Evolutionary conservation across 2,888 invertebrate species (phyloP).

Genomic region (Apamea crenata): DNA sequence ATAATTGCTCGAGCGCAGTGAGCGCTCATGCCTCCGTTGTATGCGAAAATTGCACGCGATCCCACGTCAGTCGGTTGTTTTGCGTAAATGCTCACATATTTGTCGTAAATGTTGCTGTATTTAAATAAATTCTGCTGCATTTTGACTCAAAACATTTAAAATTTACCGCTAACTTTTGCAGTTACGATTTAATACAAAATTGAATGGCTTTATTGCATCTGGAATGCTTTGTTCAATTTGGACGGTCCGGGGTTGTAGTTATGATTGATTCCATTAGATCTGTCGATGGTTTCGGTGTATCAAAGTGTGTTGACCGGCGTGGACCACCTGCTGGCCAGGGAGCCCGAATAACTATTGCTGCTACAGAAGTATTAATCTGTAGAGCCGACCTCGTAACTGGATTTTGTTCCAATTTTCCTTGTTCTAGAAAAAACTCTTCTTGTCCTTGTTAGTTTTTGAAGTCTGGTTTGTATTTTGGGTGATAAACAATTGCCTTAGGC

Average conservation of each 20-base stretch:
- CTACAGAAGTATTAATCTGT: conserved; percentile 69
- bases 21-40: conserved; percentile 85
- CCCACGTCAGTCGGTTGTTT: conserved; percentile 79
- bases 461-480: neutral
- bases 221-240: conserved; percentile 61
- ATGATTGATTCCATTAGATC: conserved; percentile 88
- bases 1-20: conserved; percentile 87
- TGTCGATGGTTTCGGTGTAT: conserved; percentile 86
- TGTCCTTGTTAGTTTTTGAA: neutral
- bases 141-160: conserved; percentile 69
- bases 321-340: conserved; percentile 85
- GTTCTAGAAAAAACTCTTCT: neutral
- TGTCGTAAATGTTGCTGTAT: conserved; percentile 83
- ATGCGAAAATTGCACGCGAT: conserved; percentile 88
- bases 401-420: conserved; percentile 17
- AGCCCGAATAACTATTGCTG: conserved; percentile 75
- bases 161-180: conserved; percentile 75
- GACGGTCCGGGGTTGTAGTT: conserved; percentile 77
- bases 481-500: neutral
- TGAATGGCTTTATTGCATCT: conserved; percentile 57
- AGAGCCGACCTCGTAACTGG: conserved; percentile 66
- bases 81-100: conserved; percentile 89
- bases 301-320: conserved; percentile 86
- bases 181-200: conserved; percentile 64
- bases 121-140: conserved; percentile 77